These are phyloP conservation scores for Acanthis flammea DNA, from an alignment of 2,797 vertebrate species.

Conservation along the genomic window DNA sequence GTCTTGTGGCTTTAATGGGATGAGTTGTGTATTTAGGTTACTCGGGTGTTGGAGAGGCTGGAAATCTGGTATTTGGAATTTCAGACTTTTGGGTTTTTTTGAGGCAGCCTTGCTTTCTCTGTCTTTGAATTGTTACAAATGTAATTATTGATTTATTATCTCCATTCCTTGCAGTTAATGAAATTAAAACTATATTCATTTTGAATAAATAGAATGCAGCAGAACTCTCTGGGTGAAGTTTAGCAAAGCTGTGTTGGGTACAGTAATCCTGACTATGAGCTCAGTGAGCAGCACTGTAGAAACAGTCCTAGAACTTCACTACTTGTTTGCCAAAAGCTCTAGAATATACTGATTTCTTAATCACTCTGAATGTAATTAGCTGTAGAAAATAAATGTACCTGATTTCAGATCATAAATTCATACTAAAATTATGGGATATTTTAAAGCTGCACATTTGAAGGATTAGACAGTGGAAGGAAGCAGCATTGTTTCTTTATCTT, in stretches of 20 bases:
- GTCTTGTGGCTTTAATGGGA: neutral
- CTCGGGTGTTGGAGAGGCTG: neutral
- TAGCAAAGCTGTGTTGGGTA: neutral
- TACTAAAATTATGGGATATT: neutral
- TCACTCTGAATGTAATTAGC: neutral
- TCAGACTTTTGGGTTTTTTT: neutral
- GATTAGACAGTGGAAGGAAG: neutral
- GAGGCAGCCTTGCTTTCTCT: neutral
- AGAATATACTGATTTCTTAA: neutral
- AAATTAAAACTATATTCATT: neutral
- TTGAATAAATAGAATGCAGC: neutral
- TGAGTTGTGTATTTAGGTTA: neutral
- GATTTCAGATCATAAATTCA: slow-evolving; percentile 10
- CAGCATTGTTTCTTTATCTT: slow-evolving; percentile 50
- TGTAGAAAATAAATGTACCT: neutral
- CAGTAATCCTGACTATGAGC: fast-evolving
- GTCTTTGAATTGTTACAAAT: neutral
- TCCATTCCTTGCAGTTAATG: neutral
- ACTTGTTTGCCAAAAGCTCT: neutral
- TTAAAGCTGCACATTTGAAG: slow-evolving; percentile 27
- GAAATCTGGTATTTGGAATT: neutral
- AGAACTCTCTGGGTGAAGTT: neutral
- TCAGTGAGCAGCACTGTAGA: neutral
- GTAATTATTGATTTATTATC: neutral
- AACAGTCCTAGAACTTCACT: neutral